A percentile compares a stretch with the other conserved stretches of the same genome.
These are phyloP conservation scores for Caiman crocodilus DNA, from an alignment of 2,797 vertebrate genomes.

Conservation along the genomic window DNA sequence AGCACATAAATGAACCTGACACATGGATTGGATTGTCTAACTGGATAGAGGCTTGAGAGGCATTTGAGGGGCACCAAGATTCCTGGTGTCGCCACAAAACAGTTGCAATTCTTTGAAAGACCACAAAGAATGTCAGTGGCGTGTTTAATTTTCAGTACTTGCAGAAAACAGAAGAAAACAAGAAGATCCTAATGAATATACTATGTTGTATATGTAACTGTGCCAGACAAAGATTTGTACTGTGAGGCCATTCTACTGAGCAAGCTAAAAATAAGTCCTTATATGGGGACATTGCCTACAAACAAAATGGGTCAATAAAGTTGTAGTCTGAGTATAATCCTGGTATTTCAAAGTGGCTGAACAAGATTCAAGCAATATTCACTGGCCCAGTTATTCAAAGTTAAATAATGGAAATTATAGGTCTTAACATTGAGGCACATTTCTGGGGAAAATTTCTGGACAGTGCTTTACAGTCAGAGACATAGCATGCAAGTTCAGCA, in stretches of 20 bases:
- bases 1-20: slow-evolving; percentile 44
- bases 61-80: slow-evolving; percentile 42
- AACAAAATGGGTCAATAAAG: no score
- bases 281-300: neutral
- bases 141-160: slow-evolving; percentile 8
- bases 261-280: neutral
- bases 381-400: fast-evolving
- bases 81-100: slow-evolving; percentile 52
- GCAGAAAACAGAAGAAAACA: slow-evolving; percentile 36
- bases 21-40: slow-evolving; percentile 22
- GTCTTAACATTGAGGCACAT: neutral
- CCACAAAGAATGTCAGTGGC: slow-evolving; percentile 67
- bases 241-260: fast-evolving
- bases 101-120: slow-evolving; percentile 43
- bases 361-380: neutral
- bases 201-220: slow-evolving; percentile 3
- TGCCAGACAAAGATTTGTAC: neutral
- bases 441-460: no score
- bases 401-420: neutral
- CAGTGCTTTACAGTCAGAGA: no score
- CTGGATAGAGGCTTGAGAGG: neutral
- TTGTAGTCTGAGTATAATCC: neutral
- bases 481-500: no score
- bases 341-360: neutral
- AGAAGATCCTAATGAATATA: slow-evolving; percentile 62